Conservation (phyloP, 2,888 invertebrate genomes). For the Labia minor region DNA sequence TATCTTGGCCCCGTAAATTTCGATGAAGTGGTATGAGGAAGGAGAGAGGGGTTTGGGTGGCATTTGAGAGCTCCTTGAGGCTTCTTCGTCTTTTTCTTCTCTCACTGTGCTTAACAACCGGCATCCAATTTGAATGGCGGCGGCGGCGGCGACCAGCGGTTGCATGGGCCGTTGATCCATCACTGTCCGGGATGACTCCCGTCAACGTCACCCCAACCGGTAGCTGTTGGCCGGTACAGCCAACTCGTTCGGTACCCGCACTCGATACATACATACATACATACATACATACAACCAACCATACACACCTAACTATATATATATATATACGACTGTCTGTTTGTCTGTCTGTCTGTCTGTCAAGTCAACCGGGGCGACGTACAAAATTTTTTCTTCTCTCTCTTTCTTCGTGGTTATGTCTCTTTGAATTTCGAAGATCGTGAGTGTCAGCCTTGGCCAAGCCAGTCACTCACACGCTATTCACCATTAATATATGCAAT, state of each 20-base stretch:
- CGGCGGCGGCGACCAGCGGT: too few relatives aligned
- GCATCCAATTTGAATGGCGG: conserved; percentile 7
- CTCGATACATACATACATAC: background rate
- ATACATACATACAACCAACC: too few relatives aligned
- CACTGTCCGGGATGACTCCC: background rate
- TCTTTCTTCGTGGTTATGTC: background rate
- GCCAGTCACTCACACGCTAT: background rate
- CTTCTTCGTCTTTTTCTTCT: background rate
- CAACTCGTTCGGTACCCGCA: too few relatives aligned
- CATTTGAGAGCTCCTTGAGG: background rate
- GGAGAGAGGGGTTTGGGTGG: too few relatives aligned
- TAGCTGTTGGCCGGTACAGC: background rate
- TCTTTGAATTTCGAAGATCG: conserved; percentile 3
- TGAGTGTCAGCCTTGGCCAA: conserved; percentile 7
- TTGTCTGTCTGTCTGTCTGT: conserved; percentile 13
- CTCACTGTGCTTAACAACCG: background rate
- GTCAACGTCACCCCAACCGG: background rate
- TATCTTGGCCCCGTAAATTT: conserved; percentile 9
- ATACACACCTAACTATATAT: too few relatives aligned
- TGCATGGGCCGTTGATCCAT: conserved; percentile 13
- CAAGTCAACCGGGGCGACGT: background rate
- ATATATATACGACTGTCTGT: too few relatives aligned
- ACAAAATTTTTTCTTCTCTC: background rate
- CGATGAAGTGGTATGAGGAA: background rate
- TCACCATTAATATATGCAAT: conserved; percentile 8